A percentile compares a stretch with the other conserved stretches of the same genome.
Conservation (phyloP, 2,888 invertebrate species). For the Platycnemis pennipes region DNA sequence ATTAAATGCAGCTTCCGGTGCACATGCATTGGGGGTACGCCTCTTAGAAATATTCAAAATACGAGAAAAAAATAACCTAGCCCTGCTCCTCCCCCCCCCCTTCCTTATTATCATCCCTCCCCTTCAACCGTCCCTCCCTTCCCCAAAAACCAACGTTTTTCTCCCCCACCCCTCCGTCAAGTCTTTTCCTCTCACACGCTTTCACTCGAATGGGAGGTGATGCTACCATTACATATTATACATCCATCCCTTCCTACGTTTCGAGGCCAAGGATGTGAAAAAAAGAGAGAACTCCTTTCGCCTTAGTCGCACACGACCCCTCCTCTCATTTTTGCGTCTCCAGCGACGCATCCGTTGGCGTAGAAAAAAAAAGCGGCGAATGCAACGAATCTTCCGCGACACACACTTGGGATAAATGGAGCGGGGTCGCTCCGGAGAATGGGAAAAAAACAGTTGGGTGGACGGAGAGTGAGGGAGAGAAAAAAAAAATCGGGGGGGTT, state of each 20-base stretch:
- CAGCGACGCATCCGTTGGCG: slow-evolving; percentile 47
- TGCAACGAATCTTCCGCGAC: slow-evolving; percentile 14
- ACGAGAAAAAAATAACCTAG: neutral
- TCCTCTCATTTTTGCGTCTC: slow-evolving; percentile 44
- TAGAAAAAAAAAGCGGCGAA: slow-evolving; percentile 7
- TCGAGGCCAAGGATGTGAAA: neutral
- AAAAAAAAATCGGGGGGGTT: neutral
- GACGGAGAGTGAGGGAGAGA: neutral
- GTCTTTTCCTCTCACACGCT: slow-evolving; percentile 34
- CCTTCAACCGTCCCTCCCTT: neutral
- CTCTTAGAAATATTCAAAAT: neutral
- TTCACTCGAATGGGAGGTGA: slow-evolving; percentile 54
- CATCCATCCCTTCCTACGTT: slow-evolving; percentile 14
- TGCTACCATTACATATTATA: slow-evolving; percentile 56
- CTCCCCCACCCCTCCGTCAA: slow-evolving; percentile 5
- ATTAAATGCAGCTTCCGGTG: neutral
- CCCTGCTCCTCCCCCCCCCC: neutral
- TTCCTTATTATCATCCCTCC: neutral
- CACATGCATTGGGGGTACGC: neutral
- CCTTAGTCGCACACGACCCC: neutral
- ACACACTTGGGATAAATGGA: slow-evolving; percentile 50
- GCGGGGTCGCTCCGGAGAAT: neutral
- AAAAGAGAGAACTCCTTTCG: neutral
- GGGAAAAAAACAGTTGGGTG: slow-evolving; percentile 52
- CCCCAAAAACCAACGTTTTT: neutral